Base-by-base conservation (phyloP, 2,888 invertebrate genomes). In the Mimas tiliae region DNA sequence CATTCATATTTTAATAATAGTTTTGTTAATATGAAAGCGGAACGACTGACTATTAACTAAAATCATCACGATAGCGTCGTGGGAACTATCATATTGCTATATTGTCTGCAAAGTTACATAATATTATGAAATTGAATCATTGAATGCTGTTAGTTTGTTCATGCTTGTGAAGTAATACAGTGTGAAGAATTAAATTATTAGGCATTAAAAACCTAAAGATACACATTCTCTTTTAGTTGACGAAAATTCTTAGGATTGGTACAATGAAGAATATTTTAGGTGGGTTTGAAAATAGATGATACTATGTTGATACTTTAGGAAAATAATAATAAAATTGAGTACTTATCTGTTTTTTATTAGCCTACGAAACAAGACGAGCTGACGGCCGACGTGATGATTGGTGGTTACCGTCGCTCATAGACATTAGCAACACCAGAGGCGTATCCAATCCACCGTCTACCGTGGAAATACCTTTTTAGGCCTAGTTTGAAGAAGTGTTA, bases 51-150 rank as follows among this genome's bases (percentile, higher is more conserved):
- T 58, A 42, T 58, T 42, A 58, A 38, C 19, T 42, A 42, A 58
- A 58, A 42, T 42, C 38, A 9, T 19, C 11, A 42, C 11, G 58
- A 58, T 58, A 58, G 19, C 19, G 42, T 58, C 58, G 58, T 58
- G 58, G 21, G 58, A 58, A 58, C 14, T 6, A 0, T 19, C 19
- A 0, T 48, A 16, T 50, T 11, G 50, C 52, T 33, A 34, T 58
- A 38, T 38, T 58, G 58, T 52, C 45, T 58, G 19, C 34, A n/a
- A 47, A 50, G 42, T 58, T 58, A 38, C 19, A 58, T 58, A 58
- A 58, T 58, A 38, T 58, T 19, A 58, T 50, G 50, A 58, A 38
- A 38, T 58, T 58, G 58, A 58, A 42, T 42, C 38, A 58, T 58
- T 58, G 42, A 58, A 42, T 38, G 19, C 12, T 52, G 14, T 38